These are phyloP conservation scores for Pogonocichla stellata DNA, from an alignment of 2,113 vertebrate genomes.

Conservation along the genomic window DNA sequence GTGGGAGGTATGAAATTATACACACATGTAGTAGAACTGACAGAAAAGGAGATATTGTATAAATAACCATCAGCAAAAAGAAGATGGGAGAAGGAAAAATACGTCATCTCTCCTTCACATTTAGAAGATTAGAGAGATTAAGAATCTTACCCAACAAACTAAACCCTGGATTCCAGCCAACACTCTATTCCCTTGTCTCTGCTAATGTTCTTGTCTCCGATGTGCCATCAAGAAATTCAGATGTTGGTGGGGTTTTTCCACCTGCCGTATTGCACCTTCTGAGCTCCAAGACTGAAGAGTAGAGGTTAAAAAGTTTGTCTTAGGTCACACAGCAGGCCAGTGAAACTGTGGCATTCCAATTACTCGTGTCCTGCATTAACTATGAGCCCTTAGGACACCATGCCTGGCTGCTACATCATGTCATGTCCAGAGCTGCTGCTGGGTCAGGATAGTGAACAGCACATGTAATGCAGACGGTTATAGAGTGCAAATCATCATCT, in stretches of 20 bases:
- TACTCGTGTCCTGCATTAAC: background rate
- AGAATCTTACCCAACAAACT: background rate
- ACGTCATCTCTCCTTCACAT: background rate
- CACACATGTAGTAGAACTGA: background rate
- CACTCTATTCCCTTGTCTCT: background rate
- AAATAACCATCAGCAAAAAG: background rate
- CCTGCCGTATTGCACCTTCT: background rate
- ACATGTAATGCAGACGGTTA: background rate
- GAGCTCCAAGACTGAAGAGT: background rate
- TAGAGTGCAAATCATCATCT: background rate
- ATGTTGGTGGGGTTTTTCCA: fast-evolving
- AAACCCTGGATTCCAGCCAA: background rate
- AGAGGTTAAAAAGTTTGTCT: background rate
- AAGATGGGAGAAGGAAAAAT: background rate
- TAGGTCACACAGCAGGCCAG: background rate
- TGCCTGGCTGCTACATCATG: background rate
- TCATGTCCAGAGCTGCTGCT: background rate
- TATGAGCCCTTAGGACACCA: background rate
- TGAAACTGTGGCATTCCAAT: background rate
- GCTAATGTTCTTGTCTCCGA: background rate
- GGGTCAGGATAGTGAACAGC: background rate
- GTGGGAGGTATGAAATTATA: background rate
- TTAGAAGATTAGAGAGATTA: background rate
- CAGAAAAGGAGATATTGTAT: background rate
- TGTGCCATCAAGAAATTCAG: background rate